Percentiles rank a stretch among this genome's conserved stretches.
Conservation (phyloP, 37 sponge, comb jelly and placozoan species). For the Haliclona indistincta region DNA sequence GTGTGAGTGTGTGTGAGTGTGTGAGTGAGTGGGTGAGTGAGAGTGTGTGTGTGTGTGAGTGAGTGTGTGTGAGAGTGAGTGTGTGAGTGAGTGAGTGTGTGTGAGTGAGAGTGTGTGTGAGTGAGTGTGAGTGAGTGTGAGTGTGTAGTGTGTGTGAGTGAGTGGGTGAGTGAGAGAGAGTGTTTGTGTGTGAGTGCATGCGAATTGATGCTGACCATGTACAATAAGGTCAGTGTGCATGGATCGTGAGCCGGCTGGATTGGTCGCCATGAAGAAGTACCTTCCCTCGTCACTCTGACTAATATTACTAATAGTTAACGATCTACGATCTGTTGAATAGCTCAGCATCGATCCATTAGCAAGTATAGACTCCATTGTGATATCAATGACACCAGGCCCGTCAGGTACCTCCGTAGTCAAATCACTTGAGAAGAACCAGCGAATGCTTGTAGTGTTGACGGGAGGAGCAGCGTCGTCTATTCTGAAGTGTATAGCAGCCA, state of each 20-base stretch:
- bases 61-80: no score
- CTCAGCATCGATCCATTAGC: background rate
- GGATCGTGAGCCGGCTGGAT: constrained; percentile 47
- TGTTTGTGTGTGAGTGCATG: no score
- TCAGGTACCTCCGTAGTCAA: background rate
- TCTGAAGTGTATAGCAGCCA: constrained; percentile 22
- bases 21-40: no score
- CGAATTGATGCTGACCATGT: constrained; percentile 50
- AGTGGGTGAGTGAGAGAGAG: no score
- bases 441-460: constrained; percentile 24
- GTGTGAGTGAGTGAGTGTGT: no score
- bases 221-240: constrained; percentile 39
- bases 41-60: no score
- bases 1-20: no score
- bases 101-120: no score
- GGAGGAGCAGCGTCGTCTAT: constrained; percentile 49
- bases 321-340: background rate
- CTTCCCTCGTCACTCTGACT: constrained; percentile 57
- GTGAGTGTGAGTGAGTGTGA: no score
- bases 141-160: no score
- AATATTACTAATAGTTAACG: constrained; percentile 7
- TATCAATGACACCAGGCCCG: background rate
- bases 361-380: background rate
- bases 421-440: constrained; percentile 43
- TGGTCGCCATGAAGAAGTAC: constrained; percentile 57